Conservation (phyloP, 2,888 invertebrate genomes). For the Ligdia adustata region DNA sequence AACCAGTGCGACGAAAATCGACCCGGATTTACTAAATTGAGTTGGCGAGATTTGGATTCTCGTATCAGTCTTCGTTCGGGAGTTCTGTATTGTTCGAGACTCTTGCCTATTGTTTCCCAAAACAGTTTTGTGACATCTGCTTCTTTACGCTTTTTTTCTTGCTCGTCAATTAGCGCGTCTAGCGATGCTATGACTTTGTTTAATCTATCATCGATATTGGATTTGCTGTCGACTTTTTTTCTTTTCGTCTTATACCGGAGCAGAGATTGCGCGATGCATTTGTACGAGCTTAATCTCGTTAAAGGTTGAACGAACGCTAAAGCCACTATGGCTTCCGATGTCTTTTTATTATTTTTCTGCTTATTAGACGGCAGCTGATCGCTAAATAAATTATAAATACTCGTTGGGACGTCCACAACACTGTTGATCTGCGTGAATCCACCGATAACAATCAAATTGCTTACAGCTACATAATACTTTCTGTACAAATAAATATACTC, state of each 20-base stretch:
- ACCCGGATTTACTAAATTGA: constrained; percentile 88
- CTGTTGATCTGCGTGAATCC: constrained; percentile 87
- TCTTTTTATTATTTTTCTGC: constrained; percentile 80
- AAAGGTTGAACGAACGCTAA: constrained; percentile 86
- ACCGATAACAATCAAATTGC: constrained; percentile 89
- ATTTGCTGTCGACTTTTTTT: constrained; percentile 66
- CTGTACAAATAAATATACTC: constrained; percentile 89
- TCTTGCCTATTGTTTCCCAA: constrained; percentile 89
- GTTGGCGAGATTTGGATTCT: constrained; percentile 89
- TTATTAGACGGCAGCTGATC: constrained; percentile 82
- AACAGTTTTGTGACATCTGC: constrained; percentile 89
- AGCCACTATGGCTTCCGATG: constrained; percentile 84
- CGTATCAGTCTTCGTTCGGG: constrained; percentile 89
- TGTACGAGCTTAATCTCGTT: constrained; percentile 85
- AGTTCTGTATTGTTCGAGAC: constrained; percentile 84
- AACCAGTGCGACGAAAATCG: constrained; percentile 92
- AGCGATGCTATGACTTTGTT: constrained; percentile 85
- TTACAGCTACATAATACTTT: constrained; percentile 88
- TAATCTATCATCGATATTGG: constrained; percentile 79
- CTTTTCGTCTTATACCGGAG: constrained; percentile 75
- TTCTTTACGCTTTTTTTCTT: constrained; percentile 84
- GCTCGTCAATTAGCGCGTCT: constrained; percentile 86
- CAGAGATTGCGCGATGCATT: constrained; percentile 84
- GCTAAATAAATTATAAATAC: constrained; percentile 82
- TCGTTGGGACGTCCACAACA: constrained; percentile 84